Conservation (phyloP, 2,888 invertebrate species). For the Ennomos erosarius region DNA sequence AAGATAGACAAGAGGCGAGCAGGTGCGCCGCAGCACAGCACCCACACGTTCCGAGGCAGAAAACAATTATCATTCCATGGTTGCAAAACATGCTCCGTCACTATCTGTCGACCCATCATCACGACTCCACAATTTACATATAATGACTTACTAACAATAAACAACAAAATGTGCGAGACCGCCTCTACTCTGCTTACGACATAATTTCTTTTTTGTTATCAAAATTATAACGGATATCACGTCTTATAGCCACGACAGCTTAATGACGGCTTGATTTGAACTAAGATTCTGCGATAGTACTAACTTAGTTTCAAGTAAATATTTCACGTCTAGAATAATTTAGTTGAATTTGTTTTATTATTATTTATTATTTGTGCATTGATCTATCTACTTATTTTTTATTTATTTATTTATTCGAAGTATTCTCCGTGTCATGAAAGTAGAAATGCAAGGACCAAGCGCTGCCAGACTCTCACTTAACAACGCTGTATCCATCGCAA, state of each 20-base stretch:
- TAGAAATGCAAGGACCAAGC: no score
- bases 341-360: no score
- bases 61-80: constrained; percentile 80
- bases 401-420: no score
- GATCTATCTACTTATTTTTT: no score
- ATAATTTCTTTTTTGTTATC: constrained; percentile 55
- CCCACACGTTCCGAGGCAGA: constrained; percentile 60
- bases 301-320: not conserved
- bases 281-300: constrained; percentile 15
- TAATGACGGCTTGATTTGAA: constrained; percentile 26
- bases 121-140: constrained; percentile 83
- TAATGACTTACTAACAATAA: constrained; percentile 83
- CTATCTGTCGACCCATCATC: constrained; percentile 80
- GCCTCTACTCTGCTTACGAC: constrained; percentile 57
- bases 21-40: constrained; percentile 62
- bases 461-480: no score
- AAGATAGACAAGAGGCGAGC: constrained; percentile 57
- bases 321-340: no score
- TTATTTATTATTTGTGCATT: no score
- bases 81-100: constrained; percentile 83
- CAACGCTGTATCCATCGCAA: no score
- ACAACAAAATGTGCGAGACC: constrained; percentile 71
- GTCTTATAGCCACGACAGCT: constrained; percentile 29
- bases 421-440: no score
- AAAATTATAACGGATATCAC: constrained; percentile 44